Evolutionary conservation across 2,797 vertebrate species (phyloP).

Genomic region (Hydrophis major): DNA sequence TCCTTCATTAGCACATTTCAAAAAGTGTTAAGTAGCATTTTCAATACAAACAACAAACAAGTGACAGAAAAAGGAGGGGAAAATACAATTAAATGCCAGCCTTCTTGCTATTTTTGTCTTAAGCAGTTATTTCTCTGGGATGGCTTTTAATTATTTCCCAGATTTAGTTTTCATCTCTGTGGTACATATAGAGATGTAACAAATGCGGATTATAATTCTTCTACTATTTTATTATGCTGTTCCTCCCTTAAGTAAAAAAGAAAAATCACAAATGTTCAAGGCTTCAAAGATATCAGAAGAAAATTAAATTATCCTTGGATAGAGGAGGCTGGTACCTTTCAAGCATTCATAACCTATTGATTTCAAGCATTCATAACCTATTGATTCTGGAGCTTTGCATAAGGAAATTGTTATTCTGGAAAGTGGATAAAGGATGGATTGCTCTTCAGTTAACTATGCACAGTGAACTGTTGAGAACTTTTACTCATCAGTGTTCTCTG

Average conservation of each 20-base stretch:
- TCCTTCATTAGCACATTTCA: conserved; percentile 13
- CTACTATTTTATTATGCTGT: background rate
- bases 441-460: background rate
- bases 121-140: background rate
- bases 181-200: background rate
- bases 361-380: background rate
- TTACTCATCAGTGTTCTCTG: background rate
- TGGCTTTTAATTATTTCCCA: conserved; percentile 1
- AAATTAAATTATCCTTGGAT: background rate
- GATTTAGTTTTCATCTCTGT: background rate
- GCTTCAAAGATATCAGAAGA: background rate
- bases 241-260: background rate
- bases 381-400: background rate
- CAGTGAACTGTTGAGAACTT: background rate
- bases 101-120: conserved; percentile 3
- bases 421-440: background rate
- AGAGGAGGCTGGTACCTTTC: background rate
- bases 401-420: background rate
- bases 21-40: conserved; percentile 24
- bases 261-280: background rate
- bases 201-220: background rate
- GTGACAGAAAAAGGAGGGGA: background rate
- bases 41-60: conserved; percentile 2
- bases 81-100: background rate
- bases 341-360: background rate